A percentile compares a stretch with the other conserved stretches of the same genome.
Evolutionary conservation across 2,888 invertebrate genomes (phyloP).

Genomic region (Taphrorychus bicolor): DNA sequence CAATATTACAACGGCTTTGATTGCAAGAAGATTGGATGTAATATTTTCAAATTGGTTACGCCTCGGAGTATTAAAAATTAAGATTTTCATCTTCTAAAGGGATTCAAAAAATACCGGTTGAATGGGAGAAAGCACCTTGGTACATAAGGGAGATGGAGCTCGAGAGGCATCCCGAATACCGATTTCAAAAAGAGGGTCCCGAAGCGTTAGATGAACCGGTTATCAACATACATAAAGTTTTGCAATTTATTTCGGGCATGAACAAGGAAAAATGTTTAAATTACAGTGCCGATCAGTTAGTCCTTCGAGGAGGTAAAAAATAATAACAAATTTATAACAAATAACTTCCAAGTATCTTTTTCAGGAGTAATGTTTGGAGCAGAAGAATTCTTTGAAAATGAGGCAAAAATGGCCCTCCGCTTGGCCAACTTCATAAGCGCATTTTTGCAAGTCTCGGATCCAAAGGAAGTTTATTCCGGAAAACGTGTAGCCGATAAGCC

Average conservation of each 20-base stretch:
- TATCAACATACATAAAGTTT: slow-evolving; percentile 77
- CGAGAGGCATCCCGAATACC: slow-evolving; percentile 77
- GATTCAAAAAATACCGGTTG: slow-evolving; percentile 84
- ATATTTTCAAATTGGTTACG: neutral
- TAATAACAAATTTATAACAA: slow-evolving; percentile 1
- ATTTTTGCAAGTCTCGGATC: slow-evolving; percentile 90
- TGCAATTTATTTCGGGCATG: slow-evolving; percentile 80
- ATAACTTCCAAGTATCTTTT: neutral
- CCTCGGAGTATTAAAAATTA: neutral
- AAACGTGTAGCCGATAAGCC: slow-evolving; percentile 88
- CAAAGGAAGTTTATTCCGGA: slow-evolving; percentile 88
- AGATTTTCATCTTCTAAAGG: slow-evolving; percentile 66
- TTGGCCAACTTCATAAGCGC: slow-evolving; percentile 95
- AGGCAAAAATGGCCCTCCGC: slow-evolving; percentile 96
- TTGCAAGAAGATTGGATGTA: slow-evolving; percentile 91
- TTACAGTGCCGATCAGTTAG: slow-evolving; percentile 71
- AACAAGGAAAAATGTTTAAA: slow-evolving; percentile 63
- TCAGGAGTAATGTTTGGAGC: slow-evolving; percentile 80
- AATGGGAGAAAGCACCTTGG: slow-evolving; percentile 79
- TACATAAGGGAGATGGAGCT: slow-evolving; percentile 76
- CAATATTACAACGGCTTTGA: slow-evolving; percentile 94
- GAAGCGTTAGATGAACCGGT: slow-evolving; percentile 69
- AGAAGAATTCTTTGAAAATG: slow-evolving; percentile 89
- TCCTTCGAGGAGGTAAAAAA: slow-evolving; percentile 73
- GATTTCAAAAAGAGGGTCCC: slow-evolving; percentile 72